These are phyloP conservation scores for Halcyon chelicuti DNA, from an alignment of 2,797 vertebrate genomes.

Conservation along the genomic window DNA sequence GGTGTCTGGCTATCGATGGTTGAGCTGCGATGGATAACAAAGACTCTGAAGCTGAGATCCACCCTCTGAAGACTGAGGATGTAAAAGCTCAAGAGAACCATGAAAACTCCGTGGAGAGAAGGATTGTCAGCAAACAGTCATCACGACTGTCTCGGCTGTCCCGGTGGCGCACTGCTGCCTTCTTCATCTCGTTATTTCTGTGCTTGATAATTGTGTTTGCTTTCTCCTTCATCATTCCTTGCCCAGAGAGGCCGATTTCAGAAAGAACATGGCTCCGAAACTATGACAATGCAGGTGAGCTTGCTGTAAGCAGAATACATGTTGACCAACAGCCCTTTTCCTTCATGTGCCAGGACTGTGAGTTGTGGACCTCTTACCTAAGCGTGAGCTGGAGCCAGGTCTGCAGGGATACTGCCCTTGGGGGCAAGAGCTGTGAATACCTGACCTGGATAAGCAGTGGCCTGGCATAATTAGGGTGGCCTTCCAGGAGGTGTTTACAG, in stretches of 20 bases:
- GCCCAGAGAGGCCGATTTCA: conserved; percentile 87
- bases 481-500: conserved; percentile 41
- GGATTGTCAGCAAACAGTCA: conserved; percentile 67
- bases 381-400: not conserved
- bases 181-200: conserved; percentile 90
- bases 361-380: not conserved
- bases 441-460: conserved; percentile 56
- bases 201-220: conserved; percentile 91
- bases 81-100: conserved; percentile 67
- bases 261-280: conserved; percentile 80
- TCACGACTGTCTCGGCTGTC: conserved; percentile 79
- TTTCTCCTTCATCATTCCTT: conserved; percentile 94
- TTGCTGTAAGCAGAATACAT: not conserved
- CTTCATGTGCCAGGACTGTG: not conserved
- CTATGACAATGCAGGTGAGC: conserved; percentile 82
- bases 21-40: conserved; percentile 79
- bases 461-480: conserved; percentile 31
- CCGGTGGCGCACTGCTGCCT: conserved; percentile 87
- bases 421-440: not conserved
- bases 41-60: conserved; percentile 83
- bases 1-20: not conserved
- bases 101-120: conserved; percentile 61
- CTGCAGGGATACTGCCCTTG: conserved; percentile 8
- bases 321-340: not conserved
- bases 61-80: conserved; percentile 86